Evolutionary conservation across 2,113 vertebrate species (phyloP), one percentile per base, ranked within the genome.

Genomic region (Oreamnos americanus): DNA sequence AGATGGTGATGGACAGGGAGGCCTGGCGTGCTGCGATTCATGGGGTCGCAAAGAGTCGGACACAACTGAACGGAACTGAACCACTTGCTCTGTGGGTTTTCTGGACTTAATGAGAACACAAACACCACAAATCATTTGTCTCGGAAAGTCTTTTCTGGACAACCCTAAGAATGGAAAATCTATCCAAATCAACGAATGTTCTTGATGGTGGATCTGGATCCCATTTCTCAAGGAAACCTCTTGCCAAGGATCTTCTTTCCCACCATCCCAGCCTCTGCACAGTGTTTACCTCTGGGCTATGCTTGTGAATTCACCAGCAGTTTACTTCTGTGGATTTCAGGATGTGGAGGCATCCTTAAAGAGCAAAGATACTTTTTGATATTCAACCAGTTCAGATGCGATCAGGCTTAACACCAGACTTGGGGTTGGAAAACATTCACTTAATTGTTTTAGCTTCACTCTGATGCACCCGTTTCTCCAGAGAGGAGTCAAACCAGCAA

Each of bases 311-410:
- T 51, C 55, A 15, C 60, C 26, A 43, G n/a, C 11, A 89, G 93
- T 96, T 98, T 84, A 92, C 85, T 84, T 96, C 28, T 87, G 49
- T 84, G 45, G 28, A 71, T 89, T 92, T 96, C 79, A 90, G 89
- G 79, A 96, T 89, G 60, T 55, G 47, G 25, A 71, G 79, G 39
- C 83, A 25, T 30, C 30, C 64, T 93, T 84, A 78, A 96, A 94
- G 90, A 49, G 15, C 49, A 67, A 74, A 93, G 85, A 49, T 76
- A 49, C 47, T 83, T 49, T 94, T 57, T 79, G 55, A 55, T 97
- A 60, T 71, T 60, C 53, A 88, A 86, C 55, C 45, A 36, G 30
- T 47, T 96, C 74, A 8, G 17, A 87, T 51, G 25, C 43, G 36
- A 67, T 39, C 19, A 83, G 43, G 62, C 76, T 94, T 82, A 87